Conservation (phyloP, 2,888 invertebrate species). For the Pollenia labialis region DNA sequence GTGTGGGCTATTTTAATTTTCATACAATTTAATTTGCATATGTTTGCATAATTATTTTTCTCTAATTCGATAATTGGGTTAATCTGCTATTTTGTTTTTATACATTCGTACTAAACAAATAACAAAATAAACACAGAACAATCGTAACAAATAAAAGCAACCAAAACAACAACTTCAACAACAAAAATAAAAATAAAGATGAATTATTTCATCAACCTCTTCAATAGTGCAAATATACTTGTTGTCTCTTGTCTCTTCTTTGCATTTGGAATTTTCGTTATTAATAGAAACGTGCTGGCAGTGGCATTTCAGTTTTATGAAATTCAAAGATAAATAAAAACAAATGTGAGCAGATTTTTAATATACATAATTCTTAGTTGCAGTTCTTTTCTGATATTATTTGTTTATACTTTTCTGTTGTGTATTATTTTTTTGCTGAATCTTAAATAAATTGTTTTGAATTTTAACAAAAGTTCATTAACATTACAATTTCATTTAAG, state of each 20-base stretch:
- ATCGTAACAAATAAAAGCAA: not conserved
- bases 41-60: constrained; percentile 44
- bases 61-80: constrained; percentile 68
- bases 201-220: constrained; percentile 39
- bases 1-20: not conserved
- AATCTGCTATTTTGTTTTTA: constrained; percentile 65
- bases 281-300: constrained; percentile 57
- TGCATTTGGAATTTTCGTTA: constrained; percentile 50
- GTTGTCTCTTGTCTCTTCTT: constrained; percentile 11
- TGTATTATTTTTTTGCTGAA: not conserved
- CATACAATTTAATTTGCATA: constrained; percentile 26
- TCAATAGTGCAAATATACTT: constrained; percentile 14
- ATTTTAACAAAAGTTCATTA: constrained; percentile 30
- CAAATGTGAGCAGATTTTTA: not conserved
- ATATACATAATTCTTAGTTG: constrained; percentile 5
- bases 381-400: too few relatives aligned
- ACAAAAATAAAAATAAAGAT: constrained; percentile 10
- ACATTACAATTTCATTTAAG: not conserved
- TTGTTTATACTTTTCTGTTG: too few relatives aligned
- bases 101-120: constrained; percentile 47
- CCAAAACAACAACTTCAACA: constrained; percentile 3
- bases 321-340: constrained; percentile 31
- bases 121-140: constrained; percentile 12
- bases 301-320: constrained; percentile 50
- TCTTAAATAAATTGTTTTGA: not conserved